Base-by-base conservation (phyloP, 2,797 vertebrate species). In the Numenius phaeopus region DNA sequence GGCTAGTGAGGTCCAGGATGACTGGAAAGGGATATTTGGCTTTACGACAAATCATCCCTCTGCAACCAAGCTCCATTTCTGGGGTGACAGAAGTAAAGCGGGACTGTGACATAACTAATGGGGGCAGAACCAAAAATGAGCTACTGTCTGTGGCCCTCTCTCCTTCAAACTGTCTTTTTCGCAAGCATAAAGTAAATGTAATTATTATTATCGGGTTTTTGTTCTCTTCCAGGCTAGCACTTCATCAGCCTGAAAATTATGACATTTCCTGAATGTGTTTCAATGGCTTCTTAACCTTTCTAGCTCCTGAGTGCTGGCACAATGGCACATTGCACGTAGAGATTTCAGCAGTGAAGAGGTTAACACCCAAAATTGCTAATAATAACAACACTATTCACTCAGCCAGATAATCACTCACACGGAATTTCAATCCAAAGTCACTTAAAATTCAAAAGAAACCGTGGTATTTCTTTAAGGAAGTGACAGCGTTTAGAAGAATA, bases 381-480 rank as follows among this genome's bases (percentile, higher is more conserved):
- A 78, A 79, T 47, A 92, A 94, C 92, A 96, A 86, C 79, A 72
- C 66, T 23, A 83, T 91, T 92, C 95, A 94, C 39, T 73, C 76
- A 96, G 94, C 84, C 92, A 95, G 79, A 83, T 91, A 95, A 94
- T 90, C 90, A 94, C 83, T 95, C 86, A 86, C 82, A 70, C 27
- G 69, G 72, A 81, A 85, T 87, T 92, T 94, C 89, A 94, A 94
- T 79, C 82, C 79, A 94, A 92, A 97, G 89, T 89, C 94, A 95
- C 89, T 94, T 96, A 86, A 94, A 94, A 94, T 89, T 82, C 92
- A 88, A 49, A 93, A 83, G 87, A 91, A 95, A 72, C 47, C 39
- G 23, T 54, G 34, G 39, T 46, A 81, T 75, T 87, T 76, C 92
- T 94, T 95, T 81, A 91, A 92, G 94, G 87, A 97, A 94, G 82